Percentiles rank a stretch among this genome's conserved stretches.
These are phyloP conservation scores for Drosophila neonasuta DNA, from an alignment of 2,888 invertebrate species.

Conservation along the genomic window DNA sequence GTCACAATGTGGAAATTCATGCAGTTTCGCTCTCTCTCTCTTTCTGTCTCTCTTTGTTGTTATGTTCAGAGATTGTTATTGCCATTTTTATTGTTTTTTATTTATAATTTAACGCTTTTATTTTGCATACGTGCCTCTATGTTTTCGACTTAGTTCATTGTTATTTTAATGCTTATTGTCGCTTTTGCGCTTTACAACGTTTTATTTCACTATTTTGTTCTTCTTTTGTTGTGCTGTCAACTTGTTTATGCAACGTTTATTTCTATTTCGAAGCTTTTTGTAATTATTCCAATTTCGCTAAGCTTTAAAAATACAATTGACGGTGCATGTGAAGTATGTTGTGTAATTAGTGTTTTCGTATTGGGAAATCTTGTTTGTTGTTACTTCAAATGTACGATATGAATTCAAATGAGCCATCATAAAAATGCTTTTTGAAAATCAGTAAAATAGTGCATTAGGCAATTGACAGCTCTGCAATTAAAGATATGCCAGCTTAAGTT, in stretches of 20 bases:
- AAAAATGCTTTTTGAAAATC: slow-evolving; percentile 1
- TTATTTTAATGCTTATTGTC: slow-evolving; percentile 13
- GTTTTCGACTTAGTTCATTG: slow-evolving; percentile 11
- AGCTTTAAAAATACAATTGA: slow-evolving; percentile 34
- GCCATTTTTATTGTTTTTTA: slow-evolving; percentile 23
- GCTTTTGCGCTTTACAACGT: slow-evolving; percentile 3
- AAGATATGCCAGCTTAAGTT: slow-evolving; percentile 7
- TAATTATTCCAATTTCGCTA: slow-evolving; percentile 29
- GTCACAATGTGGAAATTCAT: slow-evolving; percentile 56
- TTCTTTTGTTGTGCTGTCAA: slow-evolving; percentile 11
- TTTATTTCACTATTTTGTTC: slow-evolving; percentile 4
- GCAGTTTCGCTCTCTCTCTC: slow-evolving; percentile 9
- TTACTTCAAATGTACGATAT: slow-evolving; percentile 9
- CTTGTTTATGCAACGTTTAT: slow-evolving; percentile 39
- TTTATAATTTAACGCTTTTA: slow-evolving; percentile 41
- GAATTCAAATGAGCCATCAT: slow-evolving; percentile 20
- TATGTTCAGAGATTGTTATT: slow-evolving; percentile 15
- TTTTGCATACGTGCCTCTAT: slow-evolving; percentile 35
- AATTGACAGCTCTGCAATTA: slow-evolving; percentile 12
- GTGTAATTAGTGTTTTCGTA: slow-evolving; percentile 11
- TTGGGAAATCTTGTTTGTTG: slow-evolving; percentile 6
- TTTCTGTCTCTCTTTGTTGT: background rate
- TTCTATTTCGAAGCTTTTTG: slow-evolving; percentile 24
- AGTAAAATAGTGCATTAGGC: background rate
- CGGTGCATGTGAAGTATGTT: background rate